Conservation (phyloP, 2,888 invertebrate genomes). For the Choristoneura rosaceana region DNA sequence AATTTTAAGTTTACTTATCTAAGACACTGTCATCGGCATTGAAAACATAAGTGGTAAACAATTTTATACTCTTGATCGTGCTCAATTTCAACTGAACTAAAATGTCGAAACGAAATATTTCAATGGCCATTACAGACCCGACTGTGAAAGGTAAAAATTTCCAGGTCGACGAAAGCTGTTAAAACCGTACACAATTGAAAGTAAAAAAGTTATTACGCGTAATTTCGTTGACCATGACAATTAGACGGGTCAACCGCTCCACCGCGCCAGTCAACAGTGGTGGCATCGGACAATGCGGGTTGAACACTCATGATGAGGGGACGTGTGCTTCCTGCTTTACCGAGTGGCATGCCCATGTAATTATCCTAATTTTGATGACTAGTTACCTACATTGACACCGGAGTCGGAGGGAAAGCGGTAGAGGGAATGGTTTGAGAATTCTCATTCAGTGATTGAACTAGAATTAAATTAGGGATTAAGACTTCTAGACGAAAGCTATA, state of each 20-base stretch:
- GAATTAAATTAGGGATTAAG: not conserved
- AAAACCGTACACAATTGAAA: conserved; percentile 46
- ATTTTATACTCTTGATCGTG: not conserved
- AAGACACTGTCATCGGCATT: not conserved
- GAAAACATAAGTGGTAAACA: not conserved
- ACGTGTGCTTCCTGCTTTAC: conserved; percentile 50
- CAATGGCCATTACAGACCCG: conserved; percentile 18
- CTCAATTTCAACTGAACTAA: not conserved
- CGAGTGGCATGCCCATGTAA: conserved; percentile 3
- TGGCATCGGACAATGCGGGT: conserved; percentile 56
- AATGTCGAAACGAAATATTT: conserved; percentile 15
- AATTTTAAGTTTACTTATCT: not conserved
- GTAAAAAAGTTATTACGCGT: conserved; percentile 47
- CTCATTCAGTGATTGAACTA: not conserved
- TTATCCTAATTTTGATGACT: conserved; percentile 10
- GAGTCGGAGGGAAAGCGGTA: not conserved
- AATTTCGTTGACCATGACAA: conserved; percentile 52
- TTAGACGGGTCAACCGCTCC: conserved; percentile 61
- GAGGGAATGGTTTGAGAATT: not conserved
- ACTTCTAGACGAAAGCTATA: not conserved
- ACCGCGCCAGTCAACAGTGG: conserved; percentile 39
- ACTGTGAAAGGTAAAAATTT: conserved; percentile 33
- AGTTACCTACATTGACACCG: not conserved
- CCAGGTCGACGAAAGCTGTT: conserved; percentile 35
- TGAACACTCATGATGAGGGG: conserved; percentile 67